These are phyloP conservation scores for Congeria kusceri DNA, from an alignment of 2,888 invertebrate species.

Conservation along the genomic window DNA sequence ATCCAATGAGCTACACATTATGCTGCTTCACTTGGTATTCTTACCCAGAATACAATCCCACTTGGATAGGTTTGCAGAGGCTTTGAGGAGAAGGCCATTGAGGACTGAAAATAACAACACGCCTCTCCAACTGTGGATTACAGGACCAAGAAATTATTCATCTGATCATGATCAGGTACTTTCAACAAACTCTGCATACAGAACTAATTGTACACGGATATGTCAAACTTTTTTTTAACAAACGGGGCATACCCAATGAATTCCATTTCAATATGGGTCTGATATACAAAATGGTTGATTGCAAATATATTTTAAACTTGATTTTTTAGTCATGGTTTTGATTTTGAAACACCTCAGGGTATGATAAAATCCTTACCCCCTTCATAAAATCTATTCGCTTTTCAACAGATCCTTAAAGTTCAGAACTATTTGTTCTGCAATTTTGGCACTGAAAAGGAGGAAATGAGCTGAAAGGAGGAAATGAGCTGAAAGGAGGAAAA, in stretches of 20 bases:
- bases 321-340: too few relatives aligned
- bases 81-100: conserved; percentile 26
- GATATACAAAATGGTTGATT: neutral
- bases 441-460: too few relatives aligned
- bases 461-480: too few relatives aligned
- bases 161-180: conserved; percentile 17
- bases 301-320: neutral
- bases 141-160: conserved; percentile 21
- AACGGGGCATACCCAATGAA: neutral
- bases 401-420: too few relatives aligned
- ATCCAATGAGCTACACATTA: conserved; percentile 31
- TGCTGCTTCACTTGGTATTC: conserved; percentile 33
- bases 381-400: too few relatives aligned
- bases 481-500: too few relatives aligned
- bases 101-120: conserved; percentile 33
- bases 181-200: neutral
- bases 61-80: conserved; percentile 37
- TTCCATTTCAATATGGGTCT: neutral
- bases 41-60: conserved; percentile 34
- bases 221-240: neutral
- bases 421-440: too few relatives aligned
- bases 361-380: too few relatives aligned
- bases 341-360: too few relatives aligned
- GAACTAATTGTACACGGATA: conserved; percentile 13
- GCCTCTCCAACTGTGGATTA: conserved; percentile 38